Conservation (phyloP, 2,797 vertebrate genomes). For the Cephalopachus bancanus region DNA sequence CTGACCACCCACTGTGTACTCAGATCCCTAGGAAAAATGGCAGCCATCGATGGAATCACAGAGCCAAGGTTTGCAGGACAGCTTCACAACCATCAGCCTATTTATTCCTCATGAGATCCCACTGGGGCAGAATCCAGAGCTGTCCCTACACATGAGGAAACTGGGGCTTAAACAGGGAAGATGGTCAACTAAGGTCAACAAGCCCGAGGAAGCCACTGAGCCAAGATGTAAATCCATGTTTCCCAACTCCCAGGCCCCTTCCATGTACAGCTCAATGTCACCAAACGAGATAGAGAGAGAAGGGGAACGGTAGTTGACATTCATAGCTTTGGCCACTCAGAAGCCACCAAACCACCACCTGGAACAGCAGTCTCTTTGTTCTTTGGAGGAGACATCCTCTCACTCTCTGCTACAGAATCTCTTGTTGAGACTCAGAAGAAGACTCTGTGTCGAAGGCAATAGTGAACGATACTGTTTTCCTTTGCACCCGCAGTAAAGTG, state of each 20-base stretch:
- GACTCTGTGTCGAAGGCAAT: neutral
- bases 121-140: neutral
- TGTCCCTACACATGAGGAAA: neutral
- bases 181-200: neutral
- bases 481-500: neutral
- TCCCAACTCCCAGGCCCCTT: neutral
- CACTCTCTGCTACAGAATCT: neutral
- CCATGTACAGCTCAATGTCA: slow-evolving; percentile 9
- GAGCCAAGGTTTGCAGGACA: no score
- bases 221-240: slow-evolving; percentile 35
- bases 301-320: neutral
- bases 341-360: neutral
- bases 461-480: neutral
- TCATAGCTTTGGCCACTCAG: slow-evolving; percentile 50
- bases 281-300: neutral
- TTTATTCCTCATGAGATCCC: slow-evolving; percentile 15
- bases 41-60: neutral
- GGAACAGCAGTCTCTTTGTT: slow-evolving; percentile 28
- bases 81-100: neutral
- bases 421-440: neutral
- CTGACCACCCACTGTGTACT: neutral
- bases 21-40: neutral
- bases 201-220: neutral
- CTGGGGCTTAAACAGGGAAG: neutral
- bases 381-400: neutral